Base-by-base conservation (phyloP, 2,888 invertebrate species). In the Chrysodeixis includens region DNA sequence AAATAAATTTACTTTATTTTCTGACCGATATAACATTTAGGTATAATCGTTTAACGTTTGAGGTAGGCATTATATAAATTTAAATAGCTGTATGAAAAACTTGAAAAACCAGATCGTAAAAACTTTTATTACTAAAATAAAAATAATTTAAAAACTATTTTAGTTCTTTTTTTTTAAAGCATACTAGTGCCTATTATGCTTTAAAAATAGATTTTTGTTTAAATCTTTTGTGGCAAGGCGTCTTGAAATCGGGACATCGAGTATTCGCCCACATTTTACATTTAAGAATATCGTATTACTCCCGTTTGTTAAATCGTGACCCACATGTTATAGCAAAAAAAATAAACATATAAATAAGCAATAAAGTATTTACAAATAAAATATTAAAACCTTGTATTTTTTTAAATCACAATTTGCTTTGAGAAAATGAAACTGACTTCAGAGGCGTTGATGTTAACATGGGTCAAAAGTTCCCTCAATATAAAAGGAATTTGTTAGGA, bases 391-490 rank as follows among this genome's bases (percentile, higher is more conserved):
- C 35, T 5, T 8, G 7, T 32, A 35, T 40, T n/a, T 26, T 40
- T 40, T 40, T 40, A n/a, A n/a, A n/a, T 40, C 40, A 40, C 40
- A 40, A n/a, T 0, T 40, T 6, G n/a, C n/a, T 40, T 40, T n/a
- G n/a, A 40, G n/a, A 40, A 40, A 20, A 20, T 20, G 14, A 55
- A 55, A 55, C 55, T 55, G 30, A 54, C 16, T 54, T 4, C 56
- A n/a, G 18, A 35, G 35, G 5, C 26, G n/a, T 22, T 44, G 40
- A 14, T 26, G 56, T 56, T 10, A 56, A 44, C 56, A 44, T 10
- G 10, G 12, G n/a, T 22, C 10, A 44, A 44, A 40, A 26, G 22
- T 56, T n/a, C 14, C 56, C n/a, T 56, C 14, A 55, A 55, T 52
- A 52, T 35, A 35, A 20, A 22, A 40, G 26, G 56, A 40, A 44